Evolutionary conservation across 2,113 vertebrate species (phyloP).

Genomic region (Sclerurus mexicanus): DNA sequence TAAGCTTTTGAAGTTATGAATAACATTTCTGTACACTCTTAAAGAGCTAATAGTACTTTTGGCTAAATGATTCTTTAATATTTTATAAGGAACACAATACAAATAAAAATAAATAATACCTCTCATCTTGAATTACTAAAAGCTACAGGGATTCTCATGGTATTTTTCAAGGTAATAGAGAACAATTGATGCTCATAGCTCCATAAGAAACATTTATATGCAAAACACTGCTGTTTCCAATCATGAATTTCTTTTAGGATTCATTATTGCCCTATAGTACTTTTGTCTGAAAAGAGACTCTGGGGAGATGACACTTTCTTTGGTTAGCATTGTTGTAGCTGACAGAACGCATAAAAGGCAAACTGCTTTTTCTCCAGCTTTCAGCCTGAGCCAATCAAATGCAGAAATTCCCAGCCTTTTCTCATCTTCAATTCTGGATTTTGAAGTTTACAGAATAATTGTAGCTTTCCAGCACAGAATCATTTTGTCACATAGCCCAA

Average conservation of each 20-base stretch:
- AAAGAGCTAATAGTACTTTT: background rate
- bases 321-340: constrained; percentile 42
- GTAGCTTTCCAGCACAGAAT: constrained; percentile 20
- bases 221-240: constrained; percentile 30
- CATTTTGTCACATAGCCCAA: background rate
- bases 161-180: constrained; percentile 16
- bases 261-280: constrained; percentile 25
- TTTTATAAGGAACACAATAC: background rate
- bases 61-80: background rate
- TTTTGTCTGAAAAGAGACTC: constrained; percentile 24
- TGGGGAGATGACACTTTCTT: constrained; percentile 23
- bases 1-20: background rate
- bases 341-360: constrained; percentile 28
- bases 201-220: constrained; percentile 44
- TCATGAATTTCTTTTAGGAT: constrained; percentile 32
- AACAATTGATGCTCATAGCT: background rate
- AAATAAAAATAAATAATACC: constrained; percentile 17
- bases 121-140: background rate
- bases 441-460: constrained; percentile 51
- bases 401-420: background rate
- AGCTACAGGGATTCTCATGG: background rate
- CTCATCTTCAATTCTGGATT: constrained; percentile 23
- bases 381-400: constrained; percentile 12
- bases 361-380: background rate
- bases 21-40: background rate